phyloP scores from a whole-genome alignment of 2,888 invertebrate genomes.

The Epirrhoe tristata region DNA sequence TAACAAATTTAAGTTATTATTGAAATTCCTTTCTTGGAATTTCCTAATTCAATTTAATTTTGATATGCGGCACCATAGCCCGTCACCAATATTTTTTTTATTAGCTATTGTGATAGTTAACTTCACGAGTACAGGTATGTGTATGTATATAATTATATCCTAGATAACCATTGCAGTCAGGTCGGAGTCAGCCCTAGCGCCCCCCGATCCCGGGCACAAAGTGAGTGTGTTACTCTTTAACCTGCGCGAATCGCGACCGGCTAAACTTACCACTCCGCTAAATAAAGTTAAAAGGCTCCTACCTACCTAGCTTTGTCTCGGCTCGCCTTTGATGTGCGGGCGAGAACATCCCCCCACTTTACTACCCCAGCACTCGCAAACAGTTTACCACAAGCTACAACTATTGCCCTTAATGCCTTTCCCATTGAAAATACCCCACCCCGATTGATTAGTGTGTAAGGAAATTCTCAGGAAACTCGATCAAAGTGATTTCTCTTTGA shows the following conservation, averaged over 20 bases:
- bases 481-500: constrained; percentile 65
- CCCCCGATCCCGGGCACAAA: constrained; percentile 69
- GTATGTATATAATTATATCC: not conserved
- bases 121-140: not conserved
- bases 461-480: constrained; percentile 75
- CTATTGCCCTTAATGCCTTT: constrained; percentile 83
- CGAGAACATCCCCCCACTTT: constrained; percentile 58
- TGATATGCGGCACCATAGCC: not conserved
- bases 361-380: constrained; percentile 65
- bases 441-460: constrained; percentile 80
- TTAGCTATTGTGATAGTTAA: not conserved
- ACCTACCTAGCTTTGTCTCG: constrained; percentile 78
- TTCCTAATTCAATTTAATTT: not conserved
- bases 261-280: constrained; percentile 86
- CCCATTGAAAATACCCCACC: constrained; percentile 71
- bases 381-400: constrained; percentile 82
- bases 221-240: constrained; percentile 86
- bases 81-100: not conserved
- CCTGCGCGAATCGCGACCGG: constrained; percentile 85
- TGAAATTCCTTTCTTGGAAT: constrained; percentile 1
- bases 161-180: constrained; percentile 8
- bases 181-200: constrained; percentile 59
- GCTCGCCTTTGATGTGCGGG: constrained; percentile 81
- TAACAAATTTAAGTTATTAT: not conserved
- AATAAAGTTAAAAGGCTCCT: constrained; percentile 86